Evolutionary conservation across 2,888 invertebrate species (phyloP).

Genomic region (Xanthostigma xanthostigma): DNA sequence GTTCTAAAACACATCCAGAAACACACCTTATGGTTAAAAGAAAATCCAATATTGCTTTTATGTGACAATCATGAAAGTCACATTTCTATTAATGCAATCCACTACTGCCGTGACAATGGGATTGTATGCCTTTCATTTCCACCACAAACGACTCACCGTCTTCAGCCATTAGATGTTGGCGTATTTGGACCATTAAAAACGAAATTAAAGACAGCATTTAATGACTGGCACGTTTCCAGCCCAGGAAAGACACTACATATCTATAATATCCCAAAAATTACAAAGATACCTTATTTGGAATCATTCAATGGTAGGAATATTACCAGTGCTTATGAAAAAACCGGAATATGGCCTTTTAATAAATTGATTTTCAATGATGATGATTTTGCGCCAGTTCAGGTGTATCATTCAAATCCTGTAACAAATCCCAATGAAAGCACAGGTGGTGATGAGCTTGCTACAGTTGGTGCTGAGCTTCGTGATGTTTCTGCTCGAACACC

Average conservation of each 20-base stretch:
- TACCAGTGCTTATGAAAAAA: slow-evolving; percentile 12
- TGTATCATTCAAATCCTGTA: slow-evolving; percentile 1
- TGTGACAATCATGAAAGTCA: slow-evolving; percentile 11
- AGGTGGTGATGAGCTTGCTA: slow-evolving; percentile 4
- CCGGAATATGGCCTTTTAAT: slow-evolving; percentile 15
- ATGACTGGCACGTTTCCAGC: slow-evolving; percentile 16
- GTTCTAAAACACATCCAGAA: slow-evolving; percentile 13
- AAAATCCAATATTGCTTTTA: slow-evolving; percentile 10
- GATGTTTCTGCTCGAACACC: slow-evolving; percentile 6
- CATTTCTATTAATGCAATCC: slow-evolving; percentile 3
- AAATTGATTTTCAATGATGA: slow-evolving; percentile 12
- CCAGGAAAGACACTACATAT: slow-evolving; percentile 17
- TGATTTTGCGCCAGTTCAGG: slow-evolving; percentile 11
- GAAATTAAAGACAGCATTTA: slow-evolving; percentile 13
- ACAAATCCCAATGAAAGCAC: slow-evolving; percentile 1
- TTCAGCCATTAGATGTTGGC: slow-evolving; percentile 15
- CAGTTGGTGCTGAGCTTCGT: slow-evolving; percentile 2
- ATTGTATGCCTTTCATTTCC: slow-evolving; percentile 17
- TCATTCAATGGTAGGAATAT: slow-evolving; percentile 11
- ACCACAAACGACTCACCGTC: slow-evolving; percentile 18
- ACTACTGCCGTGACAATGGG: slow-evolving; percentile 14
- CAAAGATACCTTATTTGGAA: slow-evolving; percentile 7
- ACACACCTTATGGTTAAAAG: slow-evolving; percentile 6
- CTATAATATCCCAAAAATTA: slow-evolving; percentile 8
- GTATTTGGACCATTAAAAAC: slow-evolving; percentile 20